Evolutionary conservation across 2,888 invertebrate species (phyloP).

Genomic region (Lucinisca nassula): DNA sequence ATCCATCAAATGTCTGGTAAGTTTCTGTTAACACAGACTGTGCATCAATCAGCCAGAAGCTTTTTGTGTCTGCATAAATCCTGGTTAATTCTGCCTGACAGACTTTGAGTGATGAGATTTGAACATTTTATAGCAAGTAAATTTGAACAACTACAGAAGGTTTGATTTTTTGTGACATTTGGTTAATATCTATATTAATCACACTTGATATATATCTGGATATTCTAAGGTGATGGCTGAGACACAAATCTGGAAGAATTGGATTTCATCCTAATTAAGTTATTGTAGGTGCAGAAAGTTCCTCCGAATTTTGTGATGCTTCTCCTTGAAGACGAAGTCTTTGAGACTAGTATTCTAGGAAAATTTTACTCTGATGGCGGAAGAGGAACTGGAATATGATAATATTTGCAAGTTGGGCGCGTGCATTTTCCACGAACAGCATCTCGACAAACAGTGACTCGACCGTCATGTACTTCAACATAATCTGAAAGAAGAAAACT

Average conservation of each 20-base stretch:
- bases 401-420: slow-evolving; percentile 98
- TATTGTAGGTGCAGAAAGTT: neutral
- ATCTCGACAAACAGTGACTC: slow-evolving; percentile 98
- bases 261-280: slow-evolving; percentile 6
- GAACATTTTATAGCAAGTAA: neutral
- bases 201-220: neutral
- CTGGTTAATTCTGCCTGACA: neutral
- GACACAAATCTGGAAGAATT: neutral
- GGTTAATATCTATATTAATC: slow-evolving; percentile 1
- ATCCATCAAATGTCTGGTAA: neutral
- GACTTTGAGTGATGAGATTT: neutral
- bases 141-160: slow-evolving; percentile 1
- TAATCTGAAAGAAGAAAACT: slow-evolving; percentile 91
- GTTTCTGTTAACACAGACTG: neutral
- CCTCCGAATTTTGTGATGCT: neutral
- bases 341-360: neutral
- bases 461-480: slow-evolving; percentile 98
- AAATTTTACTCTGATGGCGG: slow-evolving; percentile 73
- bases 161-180: neutral
- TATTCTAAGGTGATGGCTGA: neutral
- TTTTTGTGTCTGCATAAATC: neutral
- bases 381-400: slow-evolving; percentile 95
- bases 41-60: neutral
- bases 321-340: neutral
- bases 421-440: slow-evolving; percentile 97